Evolutionary conservation across 2,888 invertebrate genomes (phyloP).

Genomic region (Agelastica alni): DNA sequence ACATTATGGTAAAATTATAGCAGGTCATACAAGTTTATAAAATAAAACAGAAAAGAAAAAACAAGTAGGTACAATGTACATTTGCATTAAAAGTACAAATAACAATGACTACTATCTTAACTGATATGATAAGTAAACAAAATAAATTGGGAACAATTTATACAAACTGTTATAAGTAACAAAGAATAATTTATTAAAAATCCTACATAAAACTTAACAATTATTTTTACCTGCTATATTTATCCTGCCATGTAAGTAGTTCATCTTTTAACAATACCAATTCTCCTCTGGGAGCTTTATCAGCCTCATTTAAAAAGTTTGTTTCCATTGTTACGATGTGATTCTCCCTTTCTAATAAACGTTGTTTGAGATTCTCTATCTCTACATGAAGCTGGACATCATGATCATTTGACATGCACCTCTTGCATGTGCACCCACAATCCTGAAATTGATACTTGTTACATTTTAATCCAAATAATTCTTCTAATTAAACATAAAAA

Average conservation of each 20-base stretch:
- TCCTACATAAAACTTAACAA: too few species aligned
- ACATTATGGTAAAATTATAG: too few species aligned
- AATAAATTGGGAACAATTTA: not conserved
- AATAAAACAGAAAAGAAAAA: too few species aligned
- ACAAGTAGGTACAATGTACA: too few species aligned
- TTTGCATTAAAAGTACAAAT: too few species aligned
- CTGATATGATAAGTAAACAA: not conserved
- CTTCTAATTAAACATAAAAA: too few species aligned
- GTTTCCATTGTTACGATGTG: slow-evolving; percentile 87
- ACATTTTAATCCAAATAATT: too few species aligned
- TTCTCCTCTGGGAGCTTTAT: slow-evolving; percentile 65
- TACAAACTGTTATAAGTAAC: not conserved
- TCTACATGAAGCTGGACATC: slow-evolving; percentile 81
- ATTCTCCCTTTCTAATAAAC: slow-evolving; percentile 77
- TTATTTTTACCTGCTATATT: slow-evolving; percentile 89
- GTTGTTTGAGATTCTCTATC: slow-evolving; percentile 83
- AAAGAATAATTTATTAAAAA: too few species aligned
- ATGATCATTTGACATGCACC: slow-evolving; percentile 56
- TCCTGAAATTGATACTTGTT: too few species aligned
- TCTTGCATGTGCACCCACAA: slow-evolving; percentile 65
- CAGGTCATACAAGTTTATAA: too few species aligned
- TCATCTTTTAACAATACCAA: slow-evolving; percentile 82
- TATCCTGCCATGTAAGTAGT: slow-evolving; percentile 85
- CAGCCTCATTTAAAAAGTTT: slow-evolving; percentile 75
- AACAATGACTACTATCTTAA: too few species aligned